Evolutionary conservation across 2,888 invertebrate species (phyloP), one percentile per base, ranked within the genome.

Genomic region (Pherbina coryleti): DNA sequence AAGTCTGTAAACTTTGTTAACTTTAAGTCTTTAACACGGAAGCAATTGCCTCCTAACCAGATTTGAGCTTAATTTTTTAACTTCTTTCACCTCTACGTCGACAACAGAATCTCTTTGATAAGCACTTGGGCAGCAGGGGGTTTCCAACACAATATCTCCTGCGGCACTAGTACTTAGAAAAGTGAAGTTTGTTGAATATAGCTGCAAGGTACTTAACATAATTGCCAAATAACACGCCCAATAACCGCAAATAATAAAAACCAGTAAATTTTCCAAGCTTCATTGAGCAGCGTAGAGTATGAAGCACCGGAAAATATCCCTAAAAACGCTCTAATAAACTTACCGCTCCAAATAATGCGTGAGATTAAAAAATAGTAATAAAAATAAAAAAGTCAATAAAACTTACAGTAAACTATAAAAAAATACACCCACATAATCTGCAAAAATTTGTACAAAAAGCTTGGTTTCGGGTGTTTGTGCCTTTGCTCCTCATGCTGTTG

Each of bases 151-250:
- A 70, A 83, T 87, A 88, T 89, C 90, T 90, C 90, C 90, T 90
- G 90, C 90, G 90, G 90, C 90, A 90, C 90, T 90, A 90, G 90
- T 90, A 90, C 90, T 90, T 90, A 90, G 90, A 88, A 89, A 90
- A 90, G 90, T 84, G 85, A 86, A 81, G 83, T 81, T 82, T 78
- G 81, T 80, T n/a, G 72, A 22, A 22, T 8, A 14, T 8, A 11
- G 19, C 4, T 49, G 49, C 44, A 22, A 67, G 44, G 67, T 14
- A 37, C 19, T 19, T 22, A 55, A 22, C 5, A 55, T 22, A 55
- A 55, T 22, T 22, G 9, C 22, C 7, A 1, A 55, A 19, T 22
- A 22, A 55, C n/a, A 22, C 22, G 55, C 55, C n/a, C 7, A 55
- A 55, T 66, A 34, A 11, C 66, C 25, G 34, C 9, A 31, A 37